phyloP scores from a whole-genome alignment of 2,888 invertebrate genomes.

The Mactromeris polynyma region DNA sequence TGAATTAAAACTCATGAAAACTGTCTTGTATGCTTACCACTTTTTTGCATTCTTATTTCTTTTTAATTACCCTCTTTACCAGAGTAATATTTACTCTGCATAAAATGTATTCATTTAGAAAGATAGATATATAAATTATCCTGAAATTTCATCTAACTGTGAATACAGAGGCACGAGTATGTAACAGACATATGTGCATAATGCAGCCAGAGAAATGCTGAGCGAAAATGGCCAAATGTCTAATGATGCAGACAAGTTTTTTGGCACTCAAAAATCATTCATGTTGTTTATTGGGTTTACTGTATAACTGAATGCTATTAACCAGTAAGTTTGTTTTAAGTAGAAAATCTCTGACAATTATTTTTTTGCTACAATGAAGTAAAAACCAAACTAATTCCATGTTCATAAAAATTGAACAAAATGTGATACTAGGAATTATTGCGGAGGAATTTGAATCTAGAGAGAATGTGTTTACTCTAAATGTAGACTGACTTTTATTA shows the following conservation, averaged over 20 bases:
- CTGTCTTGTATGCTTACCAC: background rate
- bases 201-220: background rate
- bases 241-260: conserved; percentile 19
- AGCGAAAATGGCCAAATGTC: background rate
- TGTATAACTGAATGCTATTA: background rate
- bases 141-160: background rate
- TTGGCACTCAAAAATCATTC: conserved; percentile 10
- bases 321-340: background rate
- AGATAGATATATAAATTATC: conserved; percentile 3
- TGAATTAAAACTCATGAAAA: background rate
- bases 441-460: background rate
- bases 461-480: background rate
- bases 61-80: background rate
- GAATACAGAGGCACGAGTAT: background rate
- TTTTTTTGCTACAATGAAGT: background rate
- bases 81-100: background rate
- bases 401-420: background rate
- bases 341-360: background rate
- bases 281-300: background rate
- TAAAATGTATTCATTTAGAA: background rate
- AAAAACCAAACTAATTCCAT: background rate
- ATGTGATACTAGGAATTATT: background rate
- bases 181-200: background rate
- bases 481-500: background rate
- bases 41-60: conserved; percentile 11